Evolutionary conservation across 1,140 invertebrate genomes (phyloP).

Genomic region (Temnothorax curvispinosus): DNA sequence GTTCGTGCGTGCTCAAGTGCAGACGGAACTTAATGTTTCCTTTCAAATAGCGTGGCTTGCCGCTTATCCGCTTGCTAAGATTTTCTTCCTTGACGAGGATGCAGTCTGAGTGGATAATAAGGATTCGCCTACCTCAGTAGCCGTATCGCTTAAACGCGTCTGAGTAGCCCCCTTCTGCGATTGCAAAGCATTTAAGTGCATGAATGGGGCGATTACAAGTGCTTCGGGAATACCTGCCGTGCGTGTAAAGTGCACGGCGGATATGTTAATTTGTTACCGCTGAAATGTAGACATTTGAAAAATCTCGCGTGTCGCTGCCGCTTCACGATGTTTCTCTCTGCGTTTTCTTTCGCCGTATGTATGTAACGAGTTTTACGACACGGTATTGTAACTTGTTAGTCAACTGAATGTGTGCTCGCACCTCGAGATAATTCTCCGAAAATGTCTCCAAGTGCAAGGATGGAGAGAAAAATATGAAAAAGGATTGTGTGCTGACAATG

Average conservation of each 20-base stretch:
- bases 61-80: slow-evolving; percentile 41
- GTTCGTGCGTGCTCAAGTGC: slow-evolving; percentile 8
- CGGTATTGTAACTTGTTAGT: slow-evolving; percentile 9
- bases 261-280: slow-evolving; percentile 52
- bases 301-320: slow-evolving; percentile 23
- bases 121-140: slow-evolving; percentile 37
- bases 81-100: slow-evolving; percentile 46
- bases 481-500: neutral
- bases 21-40: slow-evolving; percentile 16
- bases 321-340: neutral
- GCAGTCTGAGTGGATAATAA: slow-evolving; percentile 57
- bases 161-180: slow-evolving; percentile 50
- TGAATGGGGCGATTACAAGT: slow-evolving; percentile 55
- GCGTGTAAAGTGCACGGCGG: slow-evolving; percentile 28
- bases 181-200: slow-evolving; percentile 50
- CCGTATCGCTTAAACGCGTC: slow-evolving; percentile 52
- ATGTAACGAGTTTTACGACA: slow-evolving; percentile 39
- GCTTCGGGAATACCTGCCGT: slow-evolving; percentile 37
- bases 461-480: neutral
- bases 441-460: neutral
- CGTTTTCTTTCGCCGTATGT: slow-evolving; percentile 10
- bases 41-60: slow-evolving; percentile 29
- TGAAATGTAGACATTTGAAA: slow-evolving; percentile 44
- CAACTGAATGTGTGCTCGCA: slow-evolving; percentile 8
- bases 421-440: slow-evolving; percentile 13